phyloP scores from a whole-genome alignment of 1,140 invertebrate genomes.

The Drosophila lacteicornis region DNA sequence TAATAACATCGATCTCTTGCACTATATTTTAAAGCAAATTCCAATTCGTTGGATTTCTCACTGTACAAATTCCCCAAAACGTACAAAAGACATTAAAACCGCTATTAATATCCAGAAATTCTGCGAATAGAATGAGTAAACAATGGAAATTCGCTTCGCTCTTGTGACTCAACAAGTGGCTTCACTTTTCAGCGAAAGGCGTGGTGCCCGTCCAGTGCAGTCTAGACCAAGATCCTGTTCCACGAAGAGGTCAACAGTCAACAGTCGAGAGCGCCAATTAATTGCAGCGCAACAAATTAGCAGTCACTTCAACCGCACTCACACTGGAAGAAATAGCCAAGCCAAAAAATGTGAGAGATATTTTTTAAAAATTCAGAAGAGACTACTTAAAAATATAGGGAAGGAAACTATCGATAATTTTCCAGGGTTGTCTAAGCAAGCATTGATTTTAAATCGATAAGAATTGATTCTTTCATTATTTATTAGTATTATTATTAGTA shows the following conservation, averaged over 20 bases:
- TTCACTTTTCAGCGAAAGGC: not conserved
- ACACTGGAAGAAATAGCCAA: not conserved
- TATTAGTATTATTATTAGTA: no score
- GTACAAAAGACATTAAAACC: no score
- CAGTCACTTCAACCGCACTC: not conserved
- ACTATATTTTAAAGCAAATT: no score
- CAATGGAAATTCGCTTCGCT: not conserved
- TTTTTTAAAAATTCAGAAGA: not conserved
- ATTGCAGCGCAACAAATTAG: slow-evolving; percentile 24
- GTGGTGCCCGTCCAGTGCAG: slow-evolving; percentile 3
- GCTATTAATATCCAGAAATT: not conserved
- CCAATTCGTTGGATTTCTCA: not conserved
- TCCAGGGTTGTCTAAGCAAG: no score
- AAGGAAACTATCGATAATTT: no score
- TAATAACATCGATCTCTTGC: no score
- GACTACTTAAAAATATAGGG: no score
- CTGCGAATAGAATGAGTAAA: not conserved
- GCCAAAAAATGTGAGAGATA: not conserved
- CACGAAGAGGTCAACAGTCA: slow-evolving; percentile 25
- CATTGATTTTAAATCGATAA: no score
- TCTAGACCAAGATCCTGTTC: slow-evolving; percentile 11
- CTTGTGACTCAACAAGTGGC: slow-evolving; percentile 24
- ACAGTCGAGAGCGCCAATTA: slow-evolving; percentile 8
- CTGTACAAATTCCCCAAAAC: not conserved
- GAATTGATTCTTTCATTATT: no score